Conservation (phyloP, 2,797 vertebrate genomes). For the Todus mexicanus region DNA sequence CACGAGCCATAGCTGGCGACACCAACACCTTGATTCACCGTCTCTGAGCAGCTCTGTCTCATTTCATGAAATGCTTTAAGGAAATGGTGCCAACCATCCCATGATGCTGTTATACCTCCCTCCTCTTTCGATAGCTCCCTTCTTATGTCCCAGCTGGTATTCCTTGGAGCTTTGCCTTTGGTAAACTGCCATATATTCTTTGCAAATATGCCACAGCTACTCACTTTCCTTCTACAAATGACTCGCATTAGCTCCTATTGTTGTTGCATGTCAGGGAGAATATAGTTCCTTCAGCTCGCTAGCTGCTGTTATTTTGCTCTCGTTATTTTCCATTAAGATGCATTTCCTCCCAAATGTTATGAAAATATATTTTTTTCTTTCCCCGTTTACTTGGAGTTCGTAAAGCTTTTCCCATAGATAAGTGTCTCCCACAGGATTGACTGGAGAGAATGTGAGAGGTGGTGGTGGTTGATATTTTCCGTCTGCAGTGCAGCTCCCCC, state of each 20-base stretch:
- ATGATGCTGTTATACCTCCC: slow-evolving; percentile 62
- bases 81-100: slow-evolving; percentile 63
- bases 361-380: slow-evolving; percentile 7
- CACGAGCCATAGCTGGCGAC: not conserved
- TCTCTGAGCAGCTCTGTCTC: slow-evolving; percentile 31
- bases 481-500: not conserved
- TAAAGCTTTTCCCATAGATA: slow-evolving; percentile 20
- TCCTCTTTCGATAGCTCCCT: slow-evolving; percentile 64
- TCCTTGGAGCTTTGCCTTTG: slow-evolving; percentile 75
- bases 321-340: slow-evolving; percentile 54
- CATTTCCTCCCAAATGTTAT: slow-evolving; percentile 56
- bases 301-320: slow-evolving; percentile 57
- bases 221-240: slow-evolving; percentile 71
- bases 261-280: slow-evolving; percentile 65
- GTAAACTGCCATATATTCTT: slow-evolving; percentile 72
- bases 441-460: not conserved
- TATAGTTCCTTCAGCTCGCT: slow-evolving; percentile 61
- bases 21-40: slow-evolving; percentile 33
- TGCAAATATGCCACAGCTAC: slow-evolving; percentile 71
- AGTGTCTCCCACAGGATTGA: slow-evolving; percentile 17
- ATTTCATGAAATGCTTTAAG: slow-evolving; percentile 1
- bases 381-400: not conserved
- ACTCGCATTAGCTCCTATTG: slow-evolving; percentile 72
- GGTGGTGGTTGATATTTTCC: slow-evolving; percentile 36
- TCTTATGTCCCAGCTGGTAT: slow-evolving; percentile 74